Base-by-base conservation (phyloP, 1,140 invertebrate species). In the Drosophila sucinea region DNA sequence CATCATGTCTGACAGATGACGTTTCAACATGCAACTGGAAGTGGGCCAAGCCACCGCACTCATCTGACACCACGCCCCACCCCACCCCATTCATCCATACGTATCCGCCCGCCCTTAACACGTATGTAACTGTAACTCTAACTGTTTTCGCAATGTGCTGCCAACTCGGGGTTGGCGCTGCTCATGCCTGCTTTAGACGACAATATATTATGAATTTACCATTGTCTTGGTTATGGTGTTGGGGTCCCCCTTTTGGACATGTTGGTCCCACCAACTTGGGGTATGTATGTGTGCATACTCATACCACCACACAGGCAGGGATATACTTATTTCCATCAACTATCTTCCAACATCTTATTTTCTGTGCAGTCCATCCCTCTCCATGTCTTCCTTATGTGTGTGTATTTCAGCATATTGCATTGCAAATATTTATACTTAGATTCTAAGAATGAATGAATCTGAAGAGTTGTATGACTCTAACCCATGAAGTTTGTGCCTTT, bases 1-100 rank as follows among this genome's bases (percentile, higher is more conserved):
- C 84, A 89, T 89, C 85, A 89, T 89, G 84, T 89, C 71, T 89
- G 85, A 89, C 84, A 89, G 84, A 89, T 81, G 85, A 89, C 77
- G 76, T 87, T 87, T 84, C 85, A 89, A 90, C 84, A 89, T 89
- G 84, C 80, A 89, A 89, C 70, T 84, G 72, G 67, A 71, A 81
- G 67, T 47, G 77, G 67, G 69, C 70, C 61, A 73, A 32, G 57
- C 77, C 68, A 66, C 76, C 76, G 70, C 74, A 38, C 47, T 33
- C 60, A 44, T 30, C 10, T 38, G 35, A 23, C 44, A 38, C 30
- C 25, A 38, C 44, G 40, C 38, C 60, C 64, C 10, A 38, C 10
- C 8, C 35, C 10, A 38, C 11, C 35, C 7, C 10, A 35, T 35
- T 40, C 32, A 77, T 65, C 5, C 60, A 67, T 32, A 38, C 10